Conservation (phyloP, 2,888 invertebrate species). For the Odontothrips loti region DNA sequence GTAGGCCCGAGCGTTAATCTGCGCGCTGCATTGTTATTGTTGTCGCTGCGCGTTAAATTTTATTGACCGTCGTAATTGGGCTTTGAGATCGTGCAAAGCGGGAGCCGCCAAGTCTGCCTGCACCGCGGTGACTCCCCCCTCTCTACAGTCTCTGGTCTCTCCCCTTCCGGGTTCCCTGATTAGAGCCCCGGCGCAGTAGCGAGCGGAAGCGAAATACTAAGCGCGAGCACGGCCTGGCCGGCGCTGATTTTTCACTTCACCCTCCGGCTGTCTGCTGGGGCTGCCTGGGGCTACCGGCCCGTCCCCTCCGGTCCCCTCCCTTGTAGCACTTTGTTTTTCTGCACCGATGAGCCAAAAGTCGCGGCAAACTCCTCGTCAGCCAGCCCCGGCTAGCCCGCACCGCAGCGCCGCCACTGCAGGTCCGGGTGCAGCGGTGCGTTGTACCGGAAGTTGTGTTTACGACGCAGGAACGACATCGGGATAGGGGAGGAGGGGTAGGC, state of each 20-base stretch:
- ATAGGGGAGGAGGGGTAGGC: not conserved
- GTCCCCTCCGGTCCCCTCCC: not conserved
- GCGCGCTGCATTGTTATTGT: not conserved
- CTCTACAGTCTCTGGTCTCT: not conserved
- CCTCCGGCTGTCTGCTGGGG: too few species aligned
- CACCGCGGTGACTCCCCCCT: not conserved
- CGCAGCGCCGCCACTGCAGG: not conserved
- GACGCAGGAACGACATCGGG: not conserved
- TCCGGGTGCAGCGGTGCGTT: not conserved
- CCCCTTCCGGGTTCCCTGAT: constrained; percentile 3
- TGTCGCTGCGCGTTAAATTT: not conserved
- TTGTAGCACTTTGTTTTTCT: constrained; percentile 7
- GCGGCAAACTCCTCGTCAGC: not conserved
- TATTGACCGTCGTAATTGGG: constrained; percentile 13
- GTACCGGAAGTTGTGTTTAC: constrained; percentile 26
- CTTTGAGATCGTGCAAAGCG: not conserved
- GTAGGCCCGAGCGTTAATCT: too few species aligned
- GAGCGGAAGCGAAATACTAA: not conserved
- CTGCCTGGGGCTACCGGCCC: not conserved
- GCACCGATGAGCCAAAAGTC: not conserved
- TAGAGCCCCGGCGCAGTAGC: not conserved
- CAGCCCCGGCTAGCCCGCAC: not conserved
- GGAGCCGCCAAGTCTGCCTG: not conserved
- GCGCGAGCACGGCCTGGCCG: not conserved
- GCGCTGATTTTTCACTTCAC: constrained; percentile 3